Evolutionary conservation across 2,797 vertebrate genomes (phyloP).

Genomic region (Arnoldichthys spilopterus): DNA sequence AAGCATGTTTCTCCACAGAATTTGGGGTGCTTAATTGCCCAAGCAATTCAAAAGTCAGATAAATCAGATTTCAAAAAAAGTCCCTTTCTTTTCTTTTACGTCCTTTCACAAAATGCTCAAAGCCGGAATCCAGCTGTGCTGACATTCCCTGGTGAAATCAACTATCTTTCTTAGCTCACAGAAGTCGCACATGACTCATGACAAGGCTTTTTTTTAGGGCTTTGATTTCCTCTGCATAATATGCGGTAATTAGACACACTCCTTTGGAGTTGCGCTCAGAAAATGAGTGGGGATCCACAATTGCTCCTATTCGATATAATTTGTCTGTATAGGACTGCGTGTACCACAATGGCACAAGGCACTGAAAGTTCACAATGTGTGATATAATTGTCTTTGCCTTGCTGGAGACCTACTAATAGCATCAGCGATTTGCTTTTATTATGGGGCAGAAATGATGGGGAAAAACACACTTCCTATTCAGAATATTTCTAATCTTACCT

Average conservation of each 20-base stretch:
- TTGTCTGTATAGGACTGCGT: constrained; percentile 22
- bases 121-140: constrained; percentile 53
- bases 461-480: neutral
- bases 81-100: constrained; percentile 16
- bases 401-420: neutral
- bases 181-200: constrained; percentile 56
- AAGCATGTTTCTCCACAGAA: constrained; percentile 41
- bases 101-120: constrained; percentile 42
- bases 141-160: constrained; percentile 47
- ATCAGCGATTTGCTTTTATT: constrained; percentile 7
- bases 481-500: neutral
- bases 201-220: constrained; percentile 41
- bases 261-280: constrained; percentile 40
- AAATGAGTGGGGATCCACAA: constrained; percentile 40
- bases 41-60: constrained; percentile 51
- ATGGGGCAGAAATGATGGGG: neutral
- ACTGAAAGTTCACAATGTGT: constrained; percentile 22
- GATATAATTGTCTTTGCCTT: constrained; percentile 27
- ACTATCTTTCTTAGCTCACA: constrained; percentile 42
- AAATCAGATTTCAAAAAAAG: constrained; percentile 39
- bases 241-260: constrained; percentile 57
- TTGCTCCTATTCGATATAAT: constrained; percentile 48
- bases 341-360: neutral
- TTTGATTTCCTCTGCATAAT: constrained; percentile 61
- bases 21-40: constrained; percentile 34